These are phyloP conservation scores for Panthera leo DNA, from an alignment of 2,113 vertebrate species.

Conservation along the genomic window DNA sequence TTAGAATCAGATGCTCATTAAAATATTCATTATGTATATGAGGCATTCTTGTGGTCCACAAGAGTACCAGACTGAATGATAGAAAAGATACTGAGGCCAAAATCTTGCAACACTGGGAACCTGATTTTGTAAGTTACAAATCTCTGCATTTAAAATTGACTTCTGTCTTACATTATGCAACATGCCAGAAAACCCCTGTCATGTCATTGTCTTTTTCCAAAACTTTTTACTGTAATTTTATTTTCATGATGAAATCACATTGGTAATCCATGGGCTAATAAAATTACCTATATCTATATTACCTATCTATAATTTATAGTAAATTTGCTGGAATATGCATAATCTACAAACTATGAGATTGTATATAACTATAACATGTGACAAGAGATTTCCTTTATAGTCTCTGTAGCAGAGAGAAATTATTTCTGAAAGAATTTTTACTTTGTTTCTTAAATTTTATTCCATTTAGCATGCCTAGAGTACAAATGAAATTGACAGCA, in stretches of 20 bases:
- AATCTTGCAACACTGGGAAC: background rate
- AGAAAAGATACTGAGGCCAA: background rate
- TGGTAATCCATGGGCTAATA: background rate
- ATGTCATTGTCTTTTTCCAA: background rate
- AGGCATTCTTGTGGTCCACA: slow-evolving; percentile 5
- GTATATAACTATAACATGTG: background rate
- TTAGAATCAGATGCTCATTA: slow-evolving; percentile 63
- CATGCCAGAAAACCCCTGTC: background rate
- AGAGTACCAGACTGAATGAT: background rate
- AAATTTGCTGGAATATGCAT: background rate
- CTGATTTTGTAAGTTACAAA: background rate
- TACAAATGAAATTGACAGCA: background rate
- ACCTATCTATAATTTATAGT: background rate
- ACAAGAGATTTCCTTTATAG: background rate
- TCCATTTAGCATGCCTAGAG: background rate
- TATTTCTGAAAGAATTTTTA: background rate
- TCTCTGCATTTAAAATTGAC: background rate
- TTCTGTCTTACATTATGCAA: background rate
- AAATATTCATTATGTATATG: slow-evolving; percentile 56
- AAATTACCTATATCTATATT: background rate
- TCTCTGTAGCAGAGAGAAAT: background rate
- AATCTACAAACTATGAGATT: background rate
- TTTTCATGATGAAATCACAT: background rate
- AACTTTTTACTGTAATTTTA: background rate
- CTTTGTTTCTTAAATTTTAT: background rate